Percentiles rank a stretch among this genome's conserved stretches.
Conservation (phyloP, 2,888 invertebrate genomes). For the Eulithis testata region DNA sequence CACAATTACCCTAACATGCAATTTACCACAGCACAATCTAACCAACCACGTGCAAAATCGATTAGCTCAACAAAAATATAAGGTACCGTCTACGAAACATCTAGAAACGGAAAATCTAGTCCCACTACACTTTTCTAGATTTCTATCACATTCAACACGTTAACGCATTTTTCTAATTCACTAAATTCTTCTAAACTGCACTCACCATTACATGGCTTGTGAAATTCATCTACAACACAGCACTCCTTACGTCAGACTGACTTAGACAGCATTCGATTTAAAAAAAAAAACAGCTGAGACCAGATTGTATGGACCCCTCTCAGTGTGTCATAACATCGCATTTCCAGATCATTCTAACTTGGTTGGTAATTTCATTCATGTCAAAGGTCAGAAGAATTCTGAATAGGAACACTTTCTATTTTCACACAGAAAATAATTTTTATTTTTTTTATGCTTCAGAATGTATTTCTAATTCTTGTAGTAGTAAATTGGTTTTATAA, state of each 20-base stretch:
- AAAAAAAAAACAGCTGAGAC: constrained; percentile 77
- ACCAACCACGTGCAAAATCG: constrained; percentile 49
- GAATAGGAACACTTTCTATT: background rate
- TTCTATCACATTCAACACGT: constrained; percentile 58
- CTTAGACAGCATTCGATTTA: constrained; percentile 69
- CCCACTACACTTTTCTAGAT: constrained; percentile 39
- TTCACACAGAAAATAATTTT: background rate
- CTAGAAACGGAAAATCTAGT: constrained; percentile 18
- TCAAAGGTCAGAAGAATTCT: constrained; percentile 45
- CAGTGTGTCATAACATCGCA: constrained; percentile 9
- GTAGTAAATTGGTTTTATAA: background rate
- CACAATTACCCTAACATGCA: constrained; percentile 45
- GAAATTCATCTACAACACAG: constrained; percentile 62
- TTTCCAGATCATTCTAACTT: constrained; percentile 27
- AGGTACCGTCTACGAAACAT: constrained; percentile 11
- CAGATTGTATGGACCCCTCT: constrained; percentile 53
- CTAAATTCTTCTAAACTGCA: constrained; percentile 40
- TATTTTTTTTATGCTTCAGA: background rate
- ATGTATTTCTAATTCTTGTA: background rate
- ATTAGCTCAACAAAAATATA: constrained; percentile 40
- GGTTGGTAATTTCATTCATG: constrained; percentile 37
- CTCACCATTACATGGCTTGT: constrained; percentile 79
- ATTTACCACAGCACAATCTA: constrained; percentile 40
- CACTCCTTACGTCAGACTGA: constrained; percentile 71
- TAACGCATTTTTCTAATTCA: constrained; percentile 57